Conservation (phyloP, 1,140 invertebrate genomes). For the Drosophila sp. region DNA sequence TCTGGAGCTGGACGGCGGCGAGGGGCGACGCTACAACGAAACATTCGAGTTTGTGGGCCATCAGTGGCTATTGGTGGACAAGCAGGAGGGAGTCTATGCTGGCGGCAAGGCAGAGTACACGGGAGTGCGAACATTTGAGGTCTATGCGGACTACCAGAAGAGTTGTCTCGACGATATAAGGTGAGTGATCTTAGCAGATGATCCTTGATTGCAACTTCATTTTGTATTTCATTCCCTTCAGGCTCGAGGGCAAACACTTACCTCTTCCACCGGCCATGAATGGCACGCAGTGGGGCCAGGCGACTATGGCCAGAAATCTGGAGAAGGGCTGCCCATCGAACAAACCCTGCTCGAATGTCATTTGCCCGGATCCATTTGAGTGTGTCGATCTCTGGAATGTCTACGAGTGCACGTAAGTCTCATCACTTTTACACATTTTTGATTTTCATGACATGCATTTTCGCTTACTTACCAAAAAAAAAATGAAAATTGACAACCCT, state of each 20-base stretch:
- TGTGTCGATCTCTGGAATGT: conserved; percentile 98
- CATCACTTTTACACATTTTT: background rate
- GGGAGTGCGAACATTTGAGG: conserved; percentile 95
- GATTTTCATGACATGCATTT: conserved; percentile 21
- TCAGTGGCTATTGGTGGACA: conserved; percentile 95
- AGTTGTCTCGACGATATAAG: conserved; percentile 87
- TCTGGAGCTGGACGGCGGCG: conserved; percentile 96
- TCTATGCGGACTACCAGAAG: conserved; percentile 97
- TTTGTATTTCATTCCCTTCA: conserved; percentile 40
- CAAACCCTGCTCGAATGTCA: conserved; percentile 95
- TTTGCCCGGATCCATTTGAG: conserved; percentile 95
- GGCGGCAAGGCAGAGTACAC: conserved; percentile 98
- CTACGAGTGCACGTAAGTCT: conserved; percentile 97
- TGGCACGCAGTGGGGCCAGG: conserved; percentile 96
- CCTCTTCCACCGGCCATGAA: conserved; percentile 96
- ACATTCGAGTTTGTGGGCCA: conserved; percentile 95
- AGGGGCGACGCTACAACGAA: conserved; percentile 97
- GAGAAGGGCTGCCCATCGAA: conserved; percentile 96
- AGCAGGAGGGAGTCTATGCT: conserved; percentile 96
- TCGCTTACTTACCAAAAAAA: conserved; percentile 52
- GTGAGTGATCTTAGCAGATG: conserved; percentile 82
- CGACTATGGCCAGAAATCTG: conserved; percentile 95
- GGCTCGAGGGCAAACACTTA: conserved; percentile 95
- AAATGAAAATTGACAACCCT: conserved; percentile 29
- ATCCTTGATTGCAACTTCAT: background rate